Conservation (phyloP, 2,888 invertebrate species). For the Rhagonycha fulva region DNA sequence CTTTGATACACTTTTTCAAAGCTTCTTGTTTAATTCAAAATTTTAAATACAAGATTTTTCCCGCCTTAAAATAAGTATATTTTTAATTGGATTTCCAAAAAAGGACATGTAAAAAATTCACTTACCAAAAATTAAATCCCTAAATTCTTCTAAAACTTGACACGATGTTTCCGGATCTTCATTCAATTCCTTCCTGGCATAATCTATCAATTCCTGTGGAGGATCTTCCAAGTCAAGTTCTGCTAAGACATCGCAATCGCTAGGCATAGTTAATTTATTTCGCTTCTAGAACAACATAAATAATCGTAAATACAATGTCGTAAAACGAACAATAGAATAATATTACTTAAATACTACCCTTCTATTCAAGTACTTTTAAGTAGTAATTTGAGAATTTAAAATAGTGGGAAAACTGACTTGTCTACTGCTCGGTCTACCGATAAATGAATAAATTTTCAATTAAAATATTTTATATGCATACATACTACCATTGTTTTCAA, state of each 20-base stretch:
- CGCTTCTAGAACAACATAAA: constrained; percentile 2
- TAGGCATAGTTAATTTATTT: constrained; percentile 29
- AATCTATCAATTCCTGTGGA: constrained; percentile 67
- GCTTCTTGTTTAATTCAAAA: no score
- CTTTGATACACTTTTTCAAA: no score
- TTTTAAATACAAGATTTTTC: no score
- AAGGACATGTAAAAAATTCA: constrained; percentile 6
- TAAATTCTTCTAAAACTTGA: constrained; percentile 71
- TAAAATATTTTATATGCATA: not conserved
- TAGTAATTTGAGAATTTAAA: not conserved
- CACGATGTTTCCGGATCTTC: constrained; percentile 73
- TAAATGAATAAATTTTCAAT: not conserved
- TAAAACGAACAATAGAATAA: not conserved
- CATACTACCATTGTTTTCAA: not conserved
- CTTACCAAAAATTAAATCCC: constrained; percentile 75
- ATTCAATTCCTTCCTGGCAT: constrained; percentile 68
- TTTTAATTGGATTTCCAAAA: not conserved
- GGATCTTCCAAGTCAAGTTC: constrained; percentile 69
- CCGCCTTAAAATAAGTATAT: not conserved
- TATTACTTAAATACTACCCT: not conserved
- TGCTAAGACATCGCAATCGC: constrained; percentile 60
- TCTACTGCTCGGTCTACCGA: not conserved
- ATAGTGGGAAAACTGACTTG: not conserved
- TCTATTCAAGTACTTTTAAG: not conserved
- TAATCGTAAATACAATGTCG: not conserved